Base-by-base conservation (phyloP, 1,140 invertebrate species). In the Drosophila nebulosa region DNA sequence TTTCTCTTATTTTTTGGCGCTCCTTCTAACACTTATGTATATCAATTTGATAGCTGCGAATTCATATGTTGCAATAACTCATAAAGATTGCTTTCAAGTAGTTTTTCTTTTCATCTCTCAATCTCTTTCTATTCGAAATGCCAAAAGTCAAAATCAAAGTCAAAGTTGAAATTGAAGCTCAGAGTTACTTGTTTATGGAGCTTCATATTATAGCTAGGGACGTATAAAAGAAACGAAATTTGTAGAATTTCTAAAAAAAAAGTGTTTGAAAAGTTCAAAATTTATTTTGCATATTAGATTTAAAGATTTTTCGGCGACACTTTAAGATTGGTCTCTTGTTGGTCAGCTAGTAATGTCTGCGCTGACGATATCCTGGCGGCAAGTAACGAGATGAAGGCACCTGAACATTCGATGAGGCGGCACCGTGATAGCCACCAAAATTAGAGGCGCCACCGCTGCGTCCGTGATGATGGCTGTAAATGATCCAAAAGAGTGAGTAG, bases 321-420 rank as follows among this genome's bases (percentile, higher is more conserved):
- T n/a, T n/a, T n/a, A n/a, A n/a, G n/a, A n/a, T n/a, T n/a, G n/a
- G n/a, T n/a, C n/a, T 35, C 1, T 35, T 2, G 6, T 42, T 42
- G 18, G 5, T 16, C 3, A n/a, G 12, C 12, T 70, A 88, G 42
- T 77, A 88, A 32, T 88, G 72, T 35, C 83, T 78, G 35, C 83
- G 84, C 36, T 88, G 84, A 16, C 83, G 83, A 57, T 89, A 88
- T 24, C 63, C 64, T 14, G 83, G 84, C 0, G 83, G 83, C 61
- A 88, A 52, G 58, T 88, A 88, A 9, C 83, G 72, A 2, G 83
- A 67, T 5, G 67, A 63, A 0, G 84, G 67, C 3, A 59, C 69
- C 14, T 65, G 50, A 21, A 57, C 56, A 74, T 74, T 71, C 1
- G 62, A 61, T 0, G 71, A 67, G 7, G 74, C 81, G 18, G 79